These are phyloP conservation scores for Lynx canadensis DNA, from an alignment of 2,113 vertebrate species.

Conservation along the genomic window DNA sequence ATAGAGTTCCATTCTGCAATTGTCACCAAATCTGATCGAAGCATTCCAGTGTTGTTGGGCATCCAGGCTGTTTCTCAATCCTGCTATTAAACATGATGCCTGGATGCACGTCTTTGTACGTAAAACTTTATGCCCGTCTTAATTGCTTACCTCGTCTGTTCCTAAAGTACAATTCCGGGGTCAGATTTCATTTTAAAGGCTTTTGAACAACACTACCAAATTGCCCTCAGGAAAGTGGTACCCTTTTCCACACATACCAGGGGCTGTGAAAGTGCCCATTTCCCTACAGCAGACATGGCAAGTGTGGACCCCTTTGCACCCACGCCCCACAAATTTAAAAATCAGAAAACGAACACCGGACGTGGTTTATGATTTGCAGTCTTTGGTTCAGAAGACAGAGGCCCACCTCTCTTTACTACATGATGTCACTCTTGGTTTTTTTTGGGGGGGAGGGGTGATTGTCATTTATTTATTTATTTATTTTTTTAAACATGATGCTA, in stretches of 20 bases:
- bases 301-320: background rate
- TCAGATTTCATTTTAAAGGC: background rate
- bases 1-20: background rate
- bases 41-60: background rate
- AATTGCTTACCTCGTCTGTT: background rate
- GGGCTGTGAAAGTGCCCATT: background rate
- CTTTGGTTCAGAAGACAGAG: background rate
- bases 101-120: background rate
- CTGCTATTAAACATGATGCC: background rate
- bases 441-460: too few species aligned
- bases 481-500: background rate
- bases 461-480: background rate
- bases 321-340: background rate
- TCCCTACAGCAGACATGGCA: background rate
- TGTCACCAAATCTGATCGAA: slow-evolving; percentile 13
- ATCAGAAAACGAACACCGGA: background rate
- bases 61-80: background rate
- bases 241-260: background rate
- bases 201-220: background rate
- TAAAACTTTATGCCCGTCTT: background rate
- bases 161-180: background rate
- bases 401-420: background rate
- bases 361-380: background rate
- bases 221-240: background rate
- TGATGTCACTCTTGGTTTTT: background rate